A percentile compares a stretch with the other conserved stretches of the same genome.
These are phyloP conservation scores for Podarcis siculus DNA, from an alignment of 2,797 vertebrate species.

Conservation along the genomic window DNA sequence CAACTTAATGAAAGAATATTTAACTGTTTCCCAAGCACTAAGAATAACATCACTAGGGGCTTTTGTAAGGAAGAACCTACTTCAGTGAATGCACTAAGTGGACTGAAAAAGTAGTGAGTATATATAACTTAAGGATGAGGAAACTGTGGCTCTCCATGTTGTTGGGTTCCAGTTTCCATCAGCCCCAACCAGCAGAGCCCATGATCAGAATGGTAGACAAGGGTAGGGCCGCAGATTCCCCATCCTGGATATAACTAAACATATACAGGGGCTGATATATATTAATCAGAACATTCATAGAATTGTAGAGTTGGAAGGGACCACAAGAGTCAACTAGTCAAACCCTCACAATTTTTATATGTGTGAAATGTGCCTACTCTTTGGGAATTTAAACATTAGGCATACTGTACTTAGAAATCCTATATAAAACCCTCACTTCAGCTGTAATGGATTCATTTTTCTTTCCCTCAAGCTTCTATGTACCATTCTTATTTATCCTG, in stretches of 20 bases:
- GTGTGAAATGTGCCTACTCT: neutral
- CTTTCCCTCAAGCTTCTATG: neutral
- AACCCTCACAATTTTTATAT: neutral
- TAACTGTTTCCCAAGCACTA: neutral
- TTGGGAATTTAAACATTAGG: neutral
- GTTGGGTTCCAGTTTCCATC: no score
- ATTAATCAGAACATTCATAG: no score
- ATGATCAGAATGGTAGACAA: neutral
- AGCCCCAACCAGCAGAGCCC: no score
- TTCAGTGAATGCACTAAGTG: no score
- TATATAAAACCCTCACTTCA: neutral
- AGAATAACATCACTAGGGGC: fast-evolving
- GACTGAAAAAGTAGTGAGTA: neutral
- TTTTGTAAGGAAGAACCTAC: neutral
- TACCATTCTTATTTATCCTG: neutral
- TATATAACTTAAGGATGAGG: neutral
- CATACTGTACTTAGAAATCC: neutral
- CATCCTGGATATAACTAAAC: no score
- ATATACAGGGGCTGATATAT: neutral
- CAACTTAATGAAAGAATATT: neutral
- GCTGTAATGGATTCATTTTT: neutral
- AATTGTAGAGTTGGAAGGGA: no score
- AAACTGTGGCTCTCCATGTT: no score
- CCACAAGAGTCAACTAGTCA: no score
- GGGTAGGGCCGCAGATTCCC: no score